phyloP scores from a whole-genome alignment of 2,113 vertebrate genomes.

The Heloderma charlesbogerti region DNA sequence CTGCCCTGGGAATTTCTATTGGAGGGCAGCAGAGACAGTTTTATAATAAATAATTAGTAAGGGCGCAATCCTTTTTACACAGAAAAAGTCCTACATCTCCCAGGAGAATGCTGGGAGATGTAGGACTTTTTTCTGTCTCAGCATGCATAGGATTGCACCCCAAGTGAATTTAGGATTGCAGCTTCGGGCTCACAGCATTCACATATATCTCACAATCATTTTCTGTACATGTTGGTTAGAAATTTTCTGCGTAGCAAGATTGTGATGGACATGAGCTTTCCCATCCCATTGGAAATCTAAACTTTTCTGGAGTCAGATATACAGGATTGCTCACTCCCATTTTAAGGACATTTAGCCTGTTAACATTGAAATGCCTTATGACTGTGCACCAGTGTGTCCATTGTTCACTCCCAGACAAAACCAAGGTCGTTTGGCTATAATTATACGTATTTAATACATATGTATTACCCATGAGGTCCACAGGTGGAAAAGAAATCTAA shows the following conservation, averaged over 20 bases:
- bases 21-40: too few species aligned
- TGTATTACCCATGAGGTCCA: neutral
- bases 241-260: neutral
- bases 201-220: neutral
- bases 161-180: neutral
- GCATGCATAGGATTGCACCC: too few species aligned
- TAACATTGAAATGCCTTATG: neutral
- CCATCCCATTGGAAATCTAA: neutral
- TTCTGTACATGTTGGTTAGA: neutral
- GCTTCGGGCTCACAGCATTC: neutral
- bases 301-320: neutral
- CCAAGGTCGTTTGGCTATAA: neutral
- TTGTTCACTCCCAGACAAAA: neutral
- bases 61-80: too few species aligned
- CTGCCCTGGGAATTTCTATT: too few species aligned
- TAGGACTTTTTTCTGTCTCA: too few species aligned
- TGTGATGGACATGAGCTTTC: neutral
- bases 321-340: neutral
- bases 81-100: too few species aligned
- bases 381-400: neutral
- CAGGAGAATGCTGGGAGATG: too few species aligned
- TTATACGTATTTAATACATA: neutral
- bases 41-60: too few species aligned
- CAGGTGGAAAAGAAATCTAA: neutral
- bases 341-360: neutral